Base-by-base conservation (phyloP, 1,140 invertebrate genomes). In the Coenobita brevimanus region DNA sequence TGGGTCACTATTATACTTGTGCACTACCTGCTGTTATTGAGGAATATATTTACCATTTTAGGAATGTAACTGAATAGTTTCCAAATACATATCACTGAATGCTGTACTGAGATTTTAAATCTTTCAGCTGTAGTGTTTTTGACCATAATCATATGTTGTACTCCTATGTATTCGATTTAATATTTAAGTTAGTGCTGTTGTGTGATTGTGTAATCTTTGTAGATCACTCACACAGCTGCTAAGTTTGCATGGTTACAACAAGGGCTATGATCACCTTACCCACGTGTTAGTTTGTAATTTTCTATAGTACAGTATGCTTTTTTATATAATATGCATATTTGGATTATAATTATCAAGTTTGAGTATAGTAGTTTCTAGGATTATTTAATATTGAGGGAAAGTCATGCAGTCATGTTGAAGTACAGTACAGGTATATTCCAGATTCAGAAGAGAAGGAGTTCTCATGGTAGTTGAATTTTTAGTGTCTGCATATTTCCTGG, bases 71-170 rank as follows among this genome's bases (percentile, higher is more conserved):
- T 46, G 67, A 79, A 79, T 38, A 81, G 85, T 87, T 87, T 60
- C 85, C 79, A 87, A 87, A 87, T 87, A 87, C 85, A 87, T 87
- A 87, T 87, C 85, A 87, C 79, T 87, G 73, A 87, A 80, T 76
- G 60, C 60, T 87, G 75, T 71, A 76, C 62, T 81, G 75, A 87
- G 76, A 87, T 87, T 81, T 87, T 33, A 80, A 71, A 54, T 24
- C 50, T 83, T 83, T 83, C 85, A 87, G 57, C 78, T 33, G 69
- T 87, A 87, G 85, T 67, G 69, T 54, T 87, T 80, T 87, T 80
- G 78, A 87, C 76, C 67, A 60, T 80, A 71, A 80, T 87, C 78
- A 87, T 79, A 50, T 79, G 43, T 87, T 87, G 67, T 80, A 54
- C 76, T 87, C 60, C 36, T 79, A 64, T 71, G 73, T 71, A 69